Evolutionary conservation across 1,140 invertebrate genomes (phyloP), one percentile per base, ranked within the genome.

Genomic region (Tachypleus tridentatus): DNA sequence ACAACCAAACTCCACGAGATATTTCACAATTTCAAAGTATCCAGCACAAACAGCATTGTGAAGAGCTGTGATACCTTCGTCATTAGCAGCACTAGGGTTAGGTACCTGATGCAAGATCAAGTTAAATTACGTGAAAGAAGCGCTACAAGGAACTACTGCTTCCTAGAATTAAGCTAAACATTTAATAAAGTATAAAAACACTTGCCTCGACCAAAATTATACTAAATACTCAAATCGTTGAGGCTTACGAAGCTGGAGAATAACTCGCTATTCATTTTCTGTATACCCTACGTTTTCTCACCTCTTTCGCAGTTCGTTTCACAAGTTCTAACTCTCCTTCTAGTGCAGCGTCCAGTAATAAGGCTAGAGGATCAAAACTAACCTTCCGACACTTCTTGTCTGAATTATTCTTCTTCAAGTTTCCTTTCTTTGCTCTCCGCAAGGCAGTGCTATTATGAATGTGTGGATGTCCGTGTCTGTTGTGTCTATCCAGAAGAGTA

Each of bases 1-100:
- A 80, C 95, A 97, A 54, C 96, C 94, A 76, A 93, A 89, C 77
- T 97, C 92, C 51, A 99, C 93, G 9, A 99, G 84, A 77, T 97
- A 98, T 79, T 92, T 92, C 70, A 99, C 95, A 74, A 99, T 98
- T 73, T 98, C 94, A 72, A 96, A 85, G 78, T 99, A 96, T 48
- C 96, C 95, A 4, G 97, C 97, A 80, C 97, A 99, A 73, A 99
- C 98, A 70, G 97, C 96, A 79, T 99, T 99, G 78, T 99, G 97
- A 59, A 99, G 81, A 51, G 97, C 97, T 3, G 97, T 99, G 70
- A 99, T 98, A 5, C 78, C 97, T 86, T 85, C 98, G 85, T 85
- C 95, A 78, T 98, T 98, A 11, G 93, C 89, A n/a, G 91, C 89
- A 77, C 92, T 96, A 48, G 93, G 91, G 83, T 97, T 83, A 76